phyloP scores from a whole-genome alignment of 2,797 vertebrate species.

The Pipistrellus nathusii region DNA sequence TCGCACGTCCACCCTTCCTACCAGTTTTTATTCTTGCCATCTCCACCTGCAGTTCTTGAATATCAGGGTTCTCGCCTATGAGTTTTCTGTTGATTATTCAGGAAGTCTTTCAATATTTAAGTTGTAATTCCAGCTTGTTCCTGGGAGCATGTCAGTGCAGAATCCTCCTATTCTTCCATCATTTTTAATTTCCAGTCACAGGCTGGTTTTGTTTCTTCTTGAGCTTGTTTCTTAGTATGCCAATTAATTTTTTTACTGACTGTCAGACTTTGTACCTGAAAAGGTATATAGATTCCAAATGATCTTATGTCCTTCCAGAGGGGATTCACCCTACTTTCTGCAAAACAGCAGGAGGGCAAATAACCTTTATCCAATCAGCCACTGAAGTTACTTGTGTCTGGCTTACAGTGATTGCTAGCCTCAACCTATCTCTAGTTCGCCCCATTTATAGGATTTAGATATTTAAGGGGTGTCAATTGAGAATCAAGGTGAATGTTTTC shows the following conservation, averaged over 20 bases:
- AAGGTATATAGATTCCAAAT: background rate
- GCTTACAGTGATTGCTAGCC: background rate
- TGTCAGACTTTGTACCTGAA: background rate
- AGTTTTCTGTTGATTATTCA: no score
- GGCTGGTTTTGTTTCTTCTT: background rate
- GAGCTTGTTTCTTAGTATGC: background rate
- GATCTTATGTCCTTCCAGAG: background rate
- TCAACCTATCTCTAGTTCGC: background rate
- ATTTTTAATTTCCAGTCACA: no score
- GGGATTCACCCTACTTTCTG: background rate
- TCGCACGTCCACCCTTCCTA: no score
- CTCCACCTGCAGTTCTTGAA: no score
- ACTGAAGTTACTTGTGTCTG: background rate
- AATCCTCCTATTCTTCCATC: no score
- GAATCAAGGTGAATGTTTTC: background rate
- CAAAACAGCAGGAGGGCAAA: background rate
- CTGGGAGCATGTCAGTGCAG: no score
- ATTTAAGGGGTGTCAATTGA: background rate
- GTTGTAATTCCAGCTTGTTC: no score
- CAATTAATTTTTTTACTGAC: background rate
- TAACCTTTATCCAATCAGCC: constrained; percentile 1
- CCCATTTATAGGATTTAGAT: background rate
- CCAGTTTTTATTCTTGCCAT: no score
- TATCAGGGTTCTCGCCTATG: no score
- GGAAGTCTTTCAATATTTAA: no score